These are phyloP conservation scores for Sinotaia quadrata DNA, from an alignment of 2,888 invertebrate genomes.

Conservation along the genomic window DNA sequence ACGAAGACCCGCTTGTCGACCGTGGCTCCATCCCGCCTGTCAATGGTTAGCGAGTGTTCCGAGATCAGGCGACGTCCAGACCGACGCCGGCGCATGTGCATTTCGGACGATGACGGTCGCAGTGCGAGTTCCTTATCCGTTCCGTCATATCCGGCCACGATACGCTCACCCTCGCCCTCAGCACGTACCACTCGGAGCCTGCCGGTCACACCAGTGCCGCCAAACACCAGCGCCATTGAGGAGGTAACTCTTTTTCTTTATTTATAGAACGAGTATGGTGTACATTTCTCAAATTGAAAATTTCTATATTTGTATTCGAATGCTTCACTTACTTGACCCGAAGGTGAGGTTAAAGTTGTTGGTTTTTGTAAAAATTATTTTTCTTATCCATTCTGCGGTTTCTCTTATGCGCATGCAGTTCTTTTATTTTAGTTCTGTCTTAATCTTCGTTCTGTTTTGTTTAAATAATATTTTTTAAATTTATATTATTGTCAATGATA, in stretches of 20 bases:
- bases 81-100: constrained; percentile 38
- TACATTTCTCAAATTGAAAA: not conserved
- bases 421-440: too few species aligned
- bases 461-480: too few species aligned
- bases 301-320: too few species aligned
- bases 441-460: too few species aligned
- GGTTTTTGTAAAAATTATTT: too few species aligned
- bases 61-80: constrained; percentile 42
- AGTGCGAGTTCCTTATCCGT: constrained; percentile 44
- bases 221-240: constrained; percentile 42
- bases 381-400: too few species aligned
- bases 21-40: constrained; percentile 48
- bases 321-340: too few species aligned
- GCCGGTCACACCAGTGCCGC: constrained; percentile 46
- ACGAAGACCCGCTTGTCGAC: too few species aligned
- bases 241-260: constrained; percentile 36
- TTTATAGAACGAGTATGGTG: not conserved
- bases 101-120: constrained; percentile 31
- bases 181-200: constrained; percentile 45
- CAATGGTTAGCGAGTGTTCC: constrained; percentile 41
- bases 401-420: too few species aligned
- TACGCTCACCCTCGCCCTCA: constrained; percentile 31
- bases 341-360: too few species aligned
- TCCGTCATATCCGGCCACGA: constrained; percentile 41
- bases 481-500: too few species aligned